Conservation (phyloP, 2,113 vertebrate species). For the Epinephelus lanceolatus region DNA sequence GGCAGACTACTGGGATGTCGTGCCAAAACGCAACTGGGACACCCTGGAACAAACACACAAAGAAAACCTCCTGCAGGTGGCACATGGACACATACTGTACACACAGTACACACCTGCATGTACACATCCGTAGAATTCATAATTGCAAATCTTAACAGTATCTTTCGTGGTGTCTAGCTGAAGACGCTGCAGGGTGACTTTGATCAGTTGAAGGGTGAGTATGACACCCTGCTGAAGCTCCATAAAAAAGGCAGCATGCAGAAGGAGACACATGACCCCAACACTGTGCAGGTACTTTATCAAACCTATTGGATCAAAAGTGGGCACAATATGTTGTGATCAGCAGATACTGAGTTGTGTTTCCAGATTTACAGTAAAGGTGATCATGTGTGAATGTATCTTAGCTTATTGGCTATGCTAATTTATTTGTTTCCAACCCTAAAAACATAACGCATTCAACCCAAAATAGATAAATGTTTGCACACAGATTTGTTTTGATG, state of each 20-base stretch:
- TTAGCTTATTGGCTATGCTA: neutral
- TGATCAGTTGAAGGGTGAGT: slow-evolving; percentile 81
- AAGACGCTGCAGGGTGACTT: slow-evolving; percentile 82
- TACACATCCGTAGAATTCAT: neutral
- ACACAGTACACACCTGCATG: neutral
- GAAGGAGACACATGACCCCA: slow-evolving; percentile 68
- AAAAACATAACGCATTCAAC: neutral
- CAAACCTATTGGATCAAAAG: neutral
- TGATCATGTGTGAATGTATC: neutral
- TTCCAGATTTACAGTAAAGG: neutral
- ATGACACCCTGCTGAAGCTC: slow-evolving; percentile 84
- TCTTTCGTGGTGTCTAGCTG: slow-evolving; percentile 72
- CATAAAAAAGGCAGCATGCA: slow-evolving; percentile 74
- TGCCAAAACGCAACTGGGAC: slow-evolving; percentile 88
- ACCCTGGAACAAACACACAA: slow-evolving; percentile 82
- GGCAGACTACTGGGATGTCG: slow-evolving; percentile 87
- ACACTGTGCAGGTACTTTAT: slow-evolving; percentile 41
- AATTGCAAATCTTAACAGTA: neutral
- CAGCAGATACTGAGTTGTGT: neutral
- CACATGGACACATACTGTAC: neutral
- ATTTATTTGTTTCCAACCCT: neutral
- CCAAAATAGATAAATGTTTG: neutral
- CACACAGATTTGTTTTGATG: too few species aligned
- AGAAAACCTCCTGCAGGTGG: slow-evolving; percentile 83
- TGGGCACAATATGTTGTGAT: neutral